phyloP scores from a whole-genome alignment of 2,888 invertebrate species.

The Ceriagrion tenellum region DNA sequence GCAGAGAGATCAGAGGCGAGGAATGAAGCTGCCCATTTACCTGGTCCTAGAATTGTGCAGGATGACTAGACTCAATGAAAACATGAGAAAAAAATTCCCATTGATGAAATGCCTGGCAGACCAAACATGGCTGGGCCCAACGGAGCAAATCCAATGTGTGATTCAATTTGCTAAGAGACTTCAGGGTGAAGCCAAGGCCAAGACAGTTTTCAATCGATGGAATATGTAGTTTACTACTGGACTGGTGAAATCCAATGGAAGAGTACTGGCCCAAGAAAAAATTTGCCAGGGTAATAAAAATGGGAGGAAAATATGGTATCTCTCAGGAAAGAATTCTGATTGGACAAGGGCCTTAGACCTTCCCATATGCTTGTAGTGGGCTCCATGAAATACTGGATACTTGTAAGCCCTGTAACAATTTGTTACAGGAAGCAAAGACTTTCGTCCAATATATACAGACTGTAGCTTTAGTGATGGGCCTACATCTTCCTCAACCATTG shows the following conservation, averaged over 20 bases:
- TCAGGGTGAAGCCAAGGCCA: conserved; percentile 70
- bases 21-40: conserved; percentile 74
- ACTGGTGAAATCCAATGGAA: conserved; percentile 84
- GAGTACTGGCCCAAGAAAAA: conserved; percentile 83
- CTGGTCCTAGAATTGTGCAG: conserved; percentile 78
- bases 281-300: conserved; percentile 80
- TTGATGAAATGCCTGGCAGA: conserved; percentile 86
- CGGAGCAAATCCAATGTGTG: conserved; percentile 83
- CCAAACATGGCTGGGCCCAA: conserved; percentile 88
- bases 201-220: conserved; percentile 84
- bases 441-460: conserved; percentile 19
- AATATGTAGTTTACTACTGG: conserved; percentile 83
- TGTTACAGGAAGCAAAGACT: conserved; percentile 48
- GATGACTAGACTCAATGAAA: conserved; percentile 74
- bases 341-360: conserved; percentile 82
- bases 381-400: conserved; percentile 71
- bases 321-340: conserved; percentile 78
- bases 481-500: conserved; percentile 8
- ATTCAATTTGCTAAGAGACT: conserved; percentile 84
- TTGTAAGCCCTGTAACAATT: conserved; percentile 70
- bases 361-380: conserved; percentile 69
- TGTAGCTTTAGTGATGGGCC: conserved; percentile 14
- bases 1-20: conserved; percentile 75
- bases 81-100: conserved; percentile 79
- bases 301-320: conserved; percentile 72